A percentile compares a stretch with the other conserved stretches of the same genome.
Evolutionary conservation across 2,888 invertebrate species (phyloP).

Genomic region (Kryphioiulus occultus): DNA sequence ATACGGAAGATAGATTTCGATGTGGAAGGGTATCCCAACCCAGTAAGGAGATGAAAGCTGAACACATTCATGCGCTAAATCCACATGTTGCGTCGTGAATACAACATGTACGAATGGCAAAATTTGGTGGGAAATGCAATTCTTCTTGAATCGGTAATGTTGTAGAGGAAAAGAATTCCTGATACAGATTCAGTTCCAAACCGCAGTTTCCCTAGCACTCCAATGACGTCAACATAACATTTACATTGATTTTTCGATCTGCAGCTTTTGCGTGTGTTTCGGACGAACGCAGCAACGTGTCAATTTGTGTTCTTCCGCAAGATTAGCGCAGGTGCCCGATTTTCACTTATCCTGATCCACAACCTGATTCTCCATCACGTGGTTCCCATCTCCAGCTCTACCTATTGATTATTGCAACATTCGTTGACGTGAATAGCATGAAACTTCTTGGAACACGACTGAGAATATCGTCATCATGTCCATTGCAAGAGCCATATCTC

Average conservation of each 20-base stretch:
- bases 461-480: no score
- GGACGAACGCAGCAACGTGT: not conserved
- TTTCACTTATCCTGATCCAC: not conserved
- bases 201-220: not conserved
- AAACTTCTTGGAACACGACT: no score
- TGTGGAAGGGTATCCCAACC: not conserved
- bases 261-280: not conserved
- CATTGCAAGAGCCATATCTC: no score
- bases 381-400: no score
- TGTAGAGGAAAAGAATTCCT: not conserved
- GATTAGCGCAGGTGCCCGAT: not conserved
- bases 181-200: not conserved
- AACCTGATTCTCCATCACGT: no score
- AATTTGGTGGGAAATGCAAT: not conserved
- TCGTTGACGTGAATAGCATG: no score
- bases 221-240: not conserved
- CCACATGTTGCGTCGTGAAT: not conserved
- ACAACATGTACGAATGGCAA: not conserved
- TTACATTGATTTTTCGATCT: slow-evolving; percentile 12
- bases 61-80: not conserved
- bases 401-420: no score
- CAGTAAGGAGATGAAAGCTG: not conserved
- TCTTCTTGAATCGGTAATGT: no score
- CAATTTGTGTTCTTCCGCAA: not conserved
- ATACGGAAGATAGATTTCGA: not conserved